Conservation (phyloP, 2,888 invertebrate species). For the Himalopsyche tibetana region DNA sequence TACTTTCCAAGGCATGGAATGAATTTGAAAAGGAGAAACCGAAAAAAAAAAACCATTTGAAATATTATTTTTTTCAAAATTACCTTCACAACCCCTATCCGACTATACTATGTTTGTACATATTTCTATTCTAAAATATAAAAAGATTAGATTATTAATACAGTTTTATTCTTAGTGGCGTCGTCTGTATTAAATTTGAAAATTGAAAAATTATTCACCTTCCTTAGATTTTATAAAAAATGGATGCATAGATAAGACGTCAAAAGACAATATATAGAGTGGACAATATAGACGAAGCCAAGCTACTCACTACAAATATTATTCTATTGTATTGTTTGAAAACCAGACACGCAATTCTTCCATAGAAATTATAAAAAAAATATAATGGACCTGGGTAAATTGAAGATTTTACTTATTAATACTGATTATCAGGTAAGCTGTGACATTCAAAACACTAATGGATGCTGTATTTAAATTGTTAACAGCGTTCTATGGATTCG, state of each 20-base stretch:
- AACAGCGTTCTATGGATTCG: background rate
- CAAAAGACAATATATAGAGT: constrained; percentile 37
- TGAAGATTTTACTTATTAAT: background rate
- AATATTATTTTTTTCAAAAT: constrained; percentile 14
- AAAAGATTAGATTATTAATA: constrained; percentile 52
- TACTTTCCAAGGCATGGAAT: too few relatives aligned
- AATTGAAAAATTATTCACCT: constrained; percentile 35
- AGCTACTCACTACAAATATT: background rate
- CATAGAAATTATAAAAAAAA: too few relatives aligned
- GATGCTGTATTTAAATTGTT: background rate
- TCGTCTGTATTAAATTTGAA: constrained; percentile 27
- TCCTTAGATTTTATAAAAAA: constrained; percentile 37
- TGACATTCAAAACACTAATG: background rate
- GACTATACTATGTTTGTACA: constrained; percentile 44
- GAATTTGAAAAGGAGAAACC: too few relatives aligned
- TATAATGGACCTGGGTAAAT: too few relatives aligned
- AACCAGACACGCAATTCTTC: too few relatives aligned
- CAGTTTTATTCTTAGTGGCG: constrained; percentile 45
- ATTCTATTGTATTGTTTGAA: too few relatives aligned
- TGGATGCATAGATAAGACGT: constrained; percentile 14
- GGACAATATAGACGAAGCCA: constrained; percentile 31
- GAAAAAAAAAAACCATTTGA: too few relatives aligned
- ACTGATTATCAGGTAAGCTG: constrained; percentile 41
- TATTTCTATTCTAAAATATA: constrained; percentile 52
- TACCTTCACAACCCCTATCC: constrained; percentile 55